These are phyloP conservation scores for Drosophila setifemur DNA, from an alignment of 1,140 invertebrate genomes.

Conservation along the genomic window DNA sequence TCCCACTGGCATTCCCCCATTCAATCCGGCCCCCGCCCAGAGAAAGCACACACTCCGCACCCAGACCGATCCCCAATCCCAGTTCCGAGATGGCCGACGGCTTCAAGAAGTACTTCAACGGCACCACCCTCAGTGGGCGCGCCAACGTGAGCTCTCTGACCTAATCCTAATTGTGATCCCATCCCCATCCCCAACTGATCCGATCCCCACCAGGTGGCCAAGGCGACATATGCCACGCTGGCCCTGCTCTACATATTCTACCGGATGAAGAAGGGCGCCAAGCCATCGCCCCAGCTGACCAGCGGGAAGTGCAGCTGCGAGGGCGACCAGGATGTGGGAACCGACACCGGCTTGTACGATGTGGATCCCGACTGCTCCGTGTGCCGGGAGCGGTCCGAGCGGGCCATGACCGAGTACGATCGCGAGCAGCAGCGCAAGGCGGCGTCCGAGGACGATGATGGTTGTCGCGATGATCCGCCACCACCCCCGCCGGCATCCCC, in stretches of 20 bases:
- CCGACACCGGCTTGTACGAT: conserved; percentile 21
- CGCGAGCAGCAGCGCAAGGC: conserved; percentile 28
- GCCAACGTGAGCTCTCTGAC: conserved; percentile 55
- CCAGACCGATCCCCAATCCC: not conserved
- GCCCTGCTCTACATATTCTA: conserved; percentile 61
- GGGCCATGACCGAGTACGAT: conserved; percentile 42
- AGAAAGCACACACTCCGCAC: not conserved
- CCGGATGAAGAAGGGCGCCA: conserved; percentile 39
- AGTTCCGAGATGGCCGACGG: conserved; percentile 50
- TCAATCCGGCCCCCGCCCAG: not conserved
- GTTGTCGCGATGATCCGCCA: conserved; percentile 12
- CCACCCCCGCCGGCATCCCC: conserved; percentile 27
- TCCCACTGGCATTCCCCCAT: not conserved
- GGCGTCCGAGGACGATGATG: conserved; percentile 9
- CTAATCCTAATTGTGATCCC: too few relatives aligned
- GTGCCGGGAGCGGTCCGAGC: conserved; percentile 44
- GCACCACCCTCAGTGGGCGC: conserved; percentile 54
- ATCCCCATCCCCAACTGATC: too few relatives aligned
- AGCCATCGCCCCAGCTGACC: conserved; percentile 7
- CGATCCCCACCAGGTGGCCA: conserved; percentile 48
- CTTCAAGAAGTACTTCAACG: conserved; percentile 68
- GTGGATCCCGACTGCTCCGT: conserved; percentile 31
- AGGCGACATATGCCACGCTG: conserved; percentile 64
- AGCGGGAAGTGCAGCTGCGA: conserved; percentile 33
- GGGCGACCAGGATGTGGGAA: not conserved